Conservation (phyloP, 2,888 invertebrate genomes). For the Tipula lateralis region DNA sequence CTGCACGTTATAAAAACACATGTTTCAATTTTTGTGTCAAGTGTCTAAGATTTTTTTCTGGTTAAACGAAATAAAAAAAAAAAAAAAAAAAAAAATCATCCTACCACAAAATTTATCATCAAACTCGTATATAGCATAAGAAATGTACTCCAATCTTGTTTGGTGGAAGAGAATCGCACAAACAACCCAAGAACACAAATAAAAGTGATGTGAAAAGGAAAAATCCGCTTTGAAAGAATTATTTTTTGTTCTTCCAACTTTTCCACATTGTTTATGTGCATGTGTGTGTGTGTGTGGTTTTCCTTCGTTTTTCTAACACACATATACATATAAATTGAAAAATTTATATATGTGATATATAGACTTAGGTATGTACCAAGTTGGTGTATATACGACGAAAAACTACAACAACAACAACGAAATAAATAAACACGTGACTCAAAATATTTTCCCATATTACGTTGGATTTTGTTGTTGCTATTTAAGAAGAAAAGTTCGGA, state of each 20-base stretch:
- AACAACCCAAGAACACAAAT: background rate
- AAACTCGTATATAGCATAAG: background rate
- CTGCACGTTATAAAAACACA: constrained; percentile 27
- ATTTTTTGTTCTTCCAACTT: background rate
- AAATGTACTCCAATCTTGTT: background rate
- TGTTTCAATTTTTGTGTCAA: constrained; percentile 29
- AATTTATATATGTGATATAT: background rate
- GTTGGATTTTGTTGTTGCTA: background rate
- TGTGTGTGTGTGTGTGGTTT: background rate
- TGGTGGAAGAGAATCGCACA: background rate
- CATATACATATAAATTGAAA: background rate
- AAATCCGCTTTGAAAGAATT: background rate
- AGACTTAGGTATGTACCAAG: background rate
- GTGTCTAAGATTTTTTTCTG: constrained; percentile 29
- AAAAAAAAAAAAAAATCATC: background rate
- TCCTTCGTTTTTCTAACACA: background rate
- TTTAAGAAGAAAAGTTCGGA: background rate
- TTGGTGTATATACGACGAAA: background rate
- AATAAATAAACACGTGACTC: constrained; percentile 6
- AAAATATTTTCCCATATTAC: constrained; percentile 19
- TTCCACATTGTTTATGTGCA: background rate
- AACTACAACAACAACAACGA: too few species aligned
- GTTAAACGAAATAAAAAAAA: background rate
- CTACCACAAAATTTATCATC: background rate
- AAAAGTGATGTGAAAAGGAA: background rate